phyloP scores from a whole-genome alignment of 2,797 vertebrate genomes.

The Meriones psammophilus region DNA sequence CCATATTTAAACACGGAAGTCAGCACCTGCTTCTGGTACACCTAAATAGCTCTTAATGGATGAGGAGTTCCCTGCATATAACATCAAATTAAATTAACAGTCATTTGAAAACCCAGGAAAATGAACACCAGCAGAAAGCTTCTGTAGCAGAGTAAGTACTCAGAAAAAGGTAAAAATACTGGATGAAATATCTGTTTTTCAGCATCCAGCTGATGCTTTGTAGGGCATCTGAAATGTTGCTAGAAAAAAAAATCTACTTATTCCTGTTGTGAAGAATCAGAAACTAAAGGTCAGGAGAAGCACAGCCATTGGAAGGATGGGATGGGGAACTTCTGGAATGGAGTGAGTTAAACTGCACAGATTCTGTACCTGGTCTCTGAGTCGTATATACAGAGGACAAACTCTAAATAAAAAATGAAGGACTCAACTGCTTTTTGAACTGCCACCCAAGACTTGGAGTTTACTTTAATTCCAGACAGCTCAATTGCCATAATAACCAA shows the following conservation, averaged over 20 bases:
- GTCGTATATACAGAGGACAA: background rate
- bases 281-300: conserved; percentile 27
- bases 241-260: background rate
- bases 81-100: background rate
- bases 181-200: background rate
- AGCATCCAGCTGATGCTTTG: background rate
- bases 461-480: conserved; percentile 17
- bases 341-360: background rate
- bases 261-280: background rate
- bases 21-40: background rate
- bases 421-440: conserved; percentile 42
- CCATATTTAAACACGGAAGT: conserved; percentile 30
- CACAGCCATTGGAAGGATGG: background rate
- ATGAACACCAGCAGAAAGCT: conserved; percentile 34
- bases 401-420: conserved; percentile 31
- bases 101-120: conserved; percentile 49
- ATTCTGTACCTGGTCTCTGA: background rate
- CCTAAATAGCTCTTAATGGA: background rate
- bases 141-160: conserved; percentile 19
- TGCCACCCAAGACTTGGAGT: background rate
- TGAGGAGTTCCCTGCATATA: background rate
- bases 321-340: background rate
- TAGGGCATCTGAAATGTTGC: conserved; percentile 15
- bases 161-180: conserved; percentile 32
- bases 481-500: background rate